Base-by-base conservation (phyloP, 2,113 vertebrate species). In the Cephalopholis sonnerati region DNA sequence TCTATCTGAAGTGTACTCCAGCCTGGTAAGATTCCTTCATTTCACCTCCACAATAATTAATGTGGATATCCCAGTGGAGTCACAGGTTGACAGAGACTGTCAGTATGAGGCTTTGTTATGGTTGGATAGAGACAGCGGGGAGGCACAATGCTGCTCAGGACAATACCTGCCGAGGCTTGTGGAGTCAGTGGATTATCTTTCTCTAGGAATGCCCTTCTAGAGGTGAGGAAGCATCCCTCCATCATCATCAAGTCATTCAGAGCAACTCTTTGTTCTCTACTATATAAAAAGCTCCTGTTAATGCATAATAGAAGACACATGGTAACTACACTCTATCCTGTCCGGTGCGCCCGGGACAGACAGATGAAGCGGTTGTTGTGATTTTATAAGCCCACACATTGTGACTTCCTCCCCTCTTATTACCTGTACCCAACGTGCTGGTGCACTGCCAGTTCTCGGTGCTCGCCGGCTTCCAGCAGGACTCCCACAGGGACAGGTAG, bases 401-500 rank as follows among this genome's bases (percentile, higher is more conserved):
- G 50, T 20, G 50, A 77, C 83, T 39, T 44, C 41, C 41, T 3
- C 6, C 11, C 41, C 41, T 3, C 6, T 36, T 78, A 94, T 97
- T 95, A 99, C 98, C 97, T 95, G 96, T 96, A 83, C 95, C 94
- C 89, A 99, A 93, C 55, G 97, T 98, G 94, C 96, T 97, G 94
- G 94, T 97, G 96, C 98, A 99, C 91, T 96, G 95, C 98, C 98
- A 99, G 93, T 81, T 94, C 88, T 96, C 95, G 65, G 95, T 90
- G 93, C 95, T 96, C 89, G 94, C 92, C 20, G 96, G 95, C 82
- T 97, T 99, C 96, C 95, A 95, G 95, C 98, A 99, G 89, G 97
- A 97, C 96, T 99, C 97, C 98, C 98, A 99, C 61, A 99, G 96
- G 81, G 98, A 99, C 86, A 98, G 96, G 94, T 97, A 97, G 91